Conservation (phyloP, 1,140 invertebrate genomes). For the Pentalonia nigronervosa region DNA sequence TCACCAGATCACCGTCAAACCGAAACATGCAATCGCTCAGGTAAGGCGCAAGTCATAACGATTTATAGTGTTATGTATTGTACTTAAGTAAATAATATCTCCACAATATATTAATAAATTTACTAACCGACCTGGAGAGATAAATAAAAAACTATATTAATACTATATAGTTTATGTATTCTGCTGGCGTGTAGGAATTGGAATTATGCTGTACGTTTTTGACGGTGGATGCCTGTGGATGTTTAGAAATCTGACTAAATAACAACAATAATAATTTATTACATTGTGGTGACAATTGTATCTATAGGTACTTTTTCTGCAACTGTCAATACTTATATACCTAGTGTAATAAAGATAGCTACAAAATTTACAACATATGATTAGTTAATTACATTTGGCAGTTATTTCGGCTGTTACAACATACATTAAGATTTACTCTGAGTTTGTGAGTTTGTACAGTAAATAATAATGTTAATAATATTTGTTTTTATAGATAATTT, state of each 20-base stretch:
- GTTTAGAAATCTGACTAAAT: background rate
- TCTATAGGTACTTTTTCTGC: background rate
- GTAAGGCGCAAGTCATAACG: background rate
- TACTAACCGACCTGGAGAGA: background rate
- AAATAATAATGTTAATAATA: background rate
- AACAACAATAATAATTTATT: background rate
- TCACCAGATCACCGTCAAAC: conserved; percentile 8
- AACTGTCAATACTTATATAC: background rate
- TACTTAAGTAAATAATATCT: background rate
- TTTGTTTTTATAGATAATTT: background rate
- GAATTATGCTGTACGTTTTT: background rate
- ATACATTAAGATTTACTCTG: background rate
- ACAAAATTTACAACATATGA: background rate
- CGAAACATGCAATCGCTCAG: background rate
- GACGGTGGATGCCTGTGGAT: background rate
- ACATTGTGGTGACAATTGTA: background rate
- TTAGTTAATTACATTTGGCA: background rate
- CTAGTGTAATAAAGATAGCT: background rate
- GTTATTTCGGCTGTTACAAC: background rate
- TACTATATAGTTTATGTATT: background rate
- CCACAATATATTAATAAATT: background rate
- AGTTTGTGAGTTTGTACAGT: background rate
- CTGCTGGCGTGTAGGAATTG: background rate
- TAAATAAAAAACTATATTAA: background rate
- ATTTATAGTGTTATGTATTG: background rate